Evolutionary conservation across 2,888 invertebrate species (phyloP).

Genomic region (Arrhopalites spinosus): DNA sequence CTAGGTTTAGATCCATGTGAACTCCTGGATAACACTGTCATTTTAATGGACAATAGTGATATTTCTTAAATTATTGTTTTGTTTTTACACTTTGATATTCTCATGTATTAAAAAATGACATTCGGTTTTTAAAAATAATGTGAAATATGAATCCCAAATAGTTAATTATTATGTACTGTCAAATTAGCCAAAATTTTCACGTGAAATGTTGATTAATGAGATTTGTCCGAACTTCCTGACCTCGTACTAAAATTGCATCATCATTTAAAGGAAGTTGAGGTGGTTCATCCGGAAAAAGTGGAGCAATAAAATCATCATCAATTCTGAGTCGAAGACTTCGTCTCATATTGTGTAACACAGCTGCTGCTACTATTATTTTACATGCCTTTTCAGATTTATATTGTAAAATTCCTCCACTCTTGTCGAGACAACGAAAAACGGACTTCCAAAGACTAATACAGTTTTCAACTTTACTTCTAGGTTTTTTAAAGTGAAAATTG

Average conservation of each 20-base stretch:
- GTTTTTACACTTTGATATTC: background rate
- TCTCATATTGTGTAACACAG: constrained; percentile 35
- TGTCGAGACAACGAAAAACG: constrained; percentile 4
- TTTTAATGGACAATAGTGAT: background rate
- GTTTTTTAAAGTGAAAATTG: background rate
- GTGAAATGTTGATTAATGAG: background rate
- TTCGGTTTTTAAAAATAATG: background rate
- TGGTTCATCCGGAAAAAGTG: background rate
- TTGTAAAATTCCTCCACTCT: background rate
- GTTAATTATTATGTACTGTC: background rate
- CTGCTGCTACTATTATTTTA: constrained; percentile 28
- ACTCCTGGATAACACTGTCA: background rate
- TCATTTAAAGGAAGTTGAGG: background rate
- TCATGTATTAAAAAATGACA: background rate
- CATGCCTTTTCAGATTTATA: constrained; percentile 12
- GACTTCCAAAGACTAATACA: constrained; percentile 12
- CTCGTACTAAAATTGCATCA: background rate
- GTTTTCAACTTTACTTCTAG: constrained; percentile 5
- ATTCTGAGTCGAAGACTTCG: background rate
- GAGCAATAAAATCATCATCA: constrained; percentile 2
- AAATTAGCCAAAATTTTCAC: background rate
- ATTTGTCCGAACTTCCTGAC: background rate
- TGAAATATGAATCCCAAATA: background rate
- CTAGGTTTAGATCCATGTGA: background rate
- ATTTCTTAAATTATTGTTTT: background rate